A percentile compares a stretch with the other conserved stretches of the same genome.
These are phyloP conservation scores for Pantherophis alleghaniensis DNA, from an alignment of 2,797 vertebrate genomes.

Conservation along the genomic window DNA sequence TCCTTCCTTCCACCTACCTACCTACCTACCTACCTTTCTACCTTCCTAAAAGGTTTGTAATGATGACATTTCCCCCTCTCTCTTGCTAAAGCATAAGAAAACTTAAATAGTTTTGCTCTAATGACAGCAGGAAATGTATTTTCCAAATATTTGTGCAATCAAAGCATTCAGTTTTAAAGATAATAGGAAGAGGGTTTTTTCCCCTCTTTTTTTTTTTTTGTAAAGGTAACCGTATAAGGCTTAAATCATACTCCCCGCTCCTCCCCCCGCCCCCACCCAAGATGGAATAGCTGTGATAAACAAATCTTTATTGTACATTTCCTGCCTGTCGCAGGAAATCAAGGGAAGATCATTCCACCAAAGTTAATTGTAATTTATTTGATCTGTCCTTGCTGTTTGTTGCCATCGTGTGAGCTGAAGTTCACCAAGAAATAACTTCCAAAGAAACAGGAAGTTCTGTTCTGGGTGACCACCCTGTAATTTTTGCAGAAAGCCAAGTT, in stretches of 20 bases:
- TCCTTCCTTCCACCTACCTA: no score
- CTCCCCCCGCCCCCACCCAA: no score
- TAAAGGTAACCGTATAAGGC: not conserved
- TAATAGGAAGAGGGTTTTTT: not conserved
- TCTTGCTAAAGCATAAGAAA: not conserved
- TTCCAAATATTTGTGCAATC: not conserved
- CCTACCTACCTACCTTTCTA: no score
- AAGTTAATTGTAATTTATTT: not conserved
- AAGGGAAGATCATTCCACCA: not conserved
- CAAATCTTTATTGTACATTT: slow-evolving; percentile 11
- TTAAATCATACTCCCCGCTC: rapidly evolving
- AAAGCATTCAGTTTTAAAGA: slow-evolving; percentile 15
- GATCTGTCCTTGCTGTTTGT: not conserved
- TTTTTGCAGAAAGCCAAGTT: slow-evolving; percentile 6
- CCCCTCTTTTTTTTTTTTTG: not conserved
- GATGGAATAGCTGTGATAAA: not conserved
- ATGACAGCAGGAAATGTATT: not conserved
- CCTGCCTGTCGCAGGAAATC: rapidly evolving
- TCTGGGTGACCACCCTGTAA: not conserved
- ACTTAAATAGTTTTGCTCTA: slow-evolving; percentile 38
- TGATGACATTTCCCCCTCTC: not conserved
- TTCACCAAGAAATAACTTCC: not conserved
- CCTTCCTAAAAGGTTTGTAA: not conserved
- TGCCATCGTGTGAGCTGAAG: rapidly evolving
- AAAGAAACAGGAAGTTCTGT: not conserved